Evolutionary conservation across 1,140 invertebrate species (phyloP).

Genomic region (Ruditapes philippinarum): DNA sequence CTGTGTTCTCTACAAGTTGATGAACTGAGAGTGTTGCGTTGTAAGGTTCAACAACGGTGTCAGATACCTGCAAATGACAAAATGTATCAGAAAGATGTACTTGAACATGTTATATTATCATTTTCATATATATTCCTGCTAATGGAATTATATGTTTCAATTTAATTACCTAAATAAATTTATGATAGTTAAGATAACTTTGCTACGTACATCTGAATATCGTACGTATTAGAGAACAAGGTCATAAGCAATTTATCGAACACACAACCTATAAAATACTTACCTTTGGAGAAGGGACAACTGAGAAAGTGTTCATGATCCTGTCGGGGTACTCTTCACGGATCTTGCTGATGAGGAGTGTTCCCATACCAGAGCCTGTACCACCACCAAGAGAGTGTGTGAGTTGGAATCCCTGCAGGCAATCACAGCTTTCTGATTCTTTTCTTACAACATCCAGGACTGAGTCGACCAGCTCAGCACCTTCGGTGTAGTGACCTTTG

Average conservation of each 20-base stretch:
- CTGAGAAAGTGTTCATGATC: constrained; percentile 96
- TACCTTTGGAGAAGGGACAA: constrained; percentile 88
- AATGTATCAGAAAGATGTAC: neutral
- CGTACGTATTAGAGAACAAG: too few relatives aligned
- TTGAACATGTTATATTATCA: too few relatives aligned
- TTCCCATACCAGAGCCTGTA: constrained; percentile 87
- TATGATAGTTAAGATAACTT: too few relatives aligned
- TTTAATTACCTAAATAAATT: too few relatives aligned
- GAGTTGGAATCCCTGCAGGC: constrained; percentile 92
- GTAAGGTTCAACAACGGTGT: constrained; percentile 87
- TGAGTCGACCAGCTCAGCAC: constrained; percentile 94
- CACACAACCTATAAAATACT: too few relatives aligned
- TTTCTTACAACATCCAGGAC: constrained; percentile 94
- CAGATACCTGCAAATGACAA: constrained; percentile 79
- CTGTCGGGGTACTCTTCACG: constrained; percentile 91
- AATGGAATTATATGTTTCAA: too few relatives aligned
- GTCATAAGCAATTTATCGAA: too few relatives aligned
- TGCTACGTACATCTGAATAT: too few relatives aligned
- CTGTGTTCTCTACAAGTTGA: constrained; percentile 86
- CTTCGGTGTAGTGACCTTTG: constrained; percentile 96
- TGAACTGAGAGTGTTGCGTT: constrained; percentile 86
- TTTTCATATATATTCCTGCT: too few relatives aligned
- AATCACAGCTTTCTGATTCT: constrained; percentile 94
- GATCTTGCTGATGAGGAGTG: constrained; percentile 89
- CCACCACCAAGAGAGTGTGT: constrained; percentile 91